Conservation (phyloP, 2,888 invertebrate species). For the Parnassius smintheus region DNA sequence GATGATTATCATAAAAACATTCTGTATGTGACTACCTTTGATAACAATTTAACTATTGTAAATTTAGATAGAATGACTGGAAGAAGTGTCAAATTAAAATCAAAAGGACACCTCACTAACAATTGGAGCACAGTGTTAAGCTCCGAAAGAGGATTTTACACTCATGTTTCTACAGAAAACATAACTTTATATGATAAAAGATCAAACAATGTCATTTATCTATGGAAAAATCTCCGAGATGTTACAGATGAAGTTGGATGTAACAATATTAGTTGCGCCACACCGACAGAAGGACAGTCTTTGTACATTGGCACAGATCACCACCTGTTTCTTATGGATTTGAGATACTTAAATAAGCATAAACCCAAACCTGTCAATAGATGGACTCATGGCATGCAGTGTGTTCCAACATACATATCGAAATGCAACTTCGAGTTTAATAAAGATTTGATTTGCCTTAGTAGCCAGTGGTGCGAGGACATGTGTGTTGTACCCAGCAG, state of each 20-base stretch:
- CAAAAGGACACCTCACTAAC: conserved; percentile 46
- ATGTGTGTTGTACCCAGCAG: conserved; percentile 62
- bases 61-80: conserved; percentile 63
- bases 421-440: conserved; percentile 55
- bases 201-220: conserved; percentile 45
- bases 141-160: conserved; percentile 53
- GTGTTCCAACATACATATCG: conserved; percentile 67
- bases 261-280: conserved; percentile 55
- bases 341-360: conserved; percentile 46
- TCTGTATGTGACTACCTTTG: conserved; percentile 57
- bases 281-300: conserved; percentile 48
- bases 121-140: conserved; percentile 69
- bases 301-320: conserved; percentile 65
- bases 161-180: conserved; percentile 50
- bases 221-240: conserved; percentile 48
- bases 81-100: conserved; percentile 51
- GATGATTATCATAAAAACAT: conserved; percentile 65
- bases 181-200: conserved; percentile 70
- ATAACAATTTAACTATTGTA: conserved; percentile 57
- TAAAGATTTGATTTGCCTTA: conserved; percentile 59
- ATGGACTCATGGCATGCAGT: conserved; percentile 81
- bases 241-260: conserved; percentile 55
- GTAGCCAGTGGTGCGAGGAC: conserved; percentile 72
- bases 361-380: conserved; percentile 63
- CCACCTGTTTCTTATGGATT: conserved; percentile 61